phyloP scores from a whole-genome alignment of 92 coral and sea anemone species.

The Parazoanthus atlanticus region DNA sequence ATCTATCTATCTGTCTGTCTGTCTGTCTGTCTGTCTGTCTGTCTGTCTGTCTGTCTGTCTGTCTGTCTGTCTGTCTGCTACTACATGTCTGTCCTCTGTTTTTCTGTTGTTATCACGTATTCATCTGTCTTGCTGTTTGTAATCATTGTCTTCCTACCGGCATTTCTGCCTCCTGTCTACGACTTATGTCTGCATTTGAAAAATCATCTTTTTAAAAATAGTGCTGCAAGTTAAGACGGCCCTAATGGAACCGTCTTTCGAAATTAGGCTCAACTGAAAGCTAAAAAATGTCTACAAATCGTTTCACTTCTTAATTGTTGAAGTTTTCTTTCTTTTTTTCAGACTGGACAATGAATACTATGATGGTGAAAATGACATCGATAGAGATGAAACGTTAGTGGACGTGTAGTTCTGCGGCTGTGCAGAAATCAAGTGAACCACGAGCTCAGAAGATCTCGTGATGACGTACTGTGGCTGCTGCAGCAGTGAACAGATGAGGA shows the following conservation, averaged over 20 bases:
- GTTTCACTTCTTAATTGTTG: too few relatives aligned
- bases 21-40: background rate
- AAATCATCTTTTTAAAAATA: too few relatives aligned
- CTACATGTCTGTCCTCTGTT: background rate
- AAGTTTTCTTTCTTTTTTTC: background rate
- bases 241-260: too few relatives aligned
- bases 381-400: slow-evolving; percentile 76
- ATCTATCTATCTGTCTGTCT: background rate
- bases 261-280: too few relatives aligned
- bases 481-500: background rate
- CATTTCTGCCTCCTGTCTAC: too few relatives aligned
- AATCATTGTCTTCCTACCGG: background rate
- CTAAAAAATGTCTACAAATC: too few relatives aligned
- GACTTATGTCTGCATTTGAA: too few relatives aligned
- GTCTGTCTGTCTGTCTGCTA: background rate
- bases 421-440: background rate
- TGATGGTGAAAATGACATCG: slow-evolving; percentile 92
- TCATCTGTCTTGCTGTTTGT: background rate
- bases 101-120: background rate
- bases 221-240: too few relatives aligned
- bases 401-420: slow-evolving; percentile 62
- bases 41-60: background rate
- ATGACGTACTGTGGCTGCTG: background rate
- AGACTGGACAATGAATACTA: slow-evolving; percentile 81
- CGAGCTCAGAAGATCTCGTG: background rate